These are phyloP conservation scores for Eubasilissa regina DNA, from an alignment of 1,140 invertebrate genomes.

Conservation along the genomic window DNA sequence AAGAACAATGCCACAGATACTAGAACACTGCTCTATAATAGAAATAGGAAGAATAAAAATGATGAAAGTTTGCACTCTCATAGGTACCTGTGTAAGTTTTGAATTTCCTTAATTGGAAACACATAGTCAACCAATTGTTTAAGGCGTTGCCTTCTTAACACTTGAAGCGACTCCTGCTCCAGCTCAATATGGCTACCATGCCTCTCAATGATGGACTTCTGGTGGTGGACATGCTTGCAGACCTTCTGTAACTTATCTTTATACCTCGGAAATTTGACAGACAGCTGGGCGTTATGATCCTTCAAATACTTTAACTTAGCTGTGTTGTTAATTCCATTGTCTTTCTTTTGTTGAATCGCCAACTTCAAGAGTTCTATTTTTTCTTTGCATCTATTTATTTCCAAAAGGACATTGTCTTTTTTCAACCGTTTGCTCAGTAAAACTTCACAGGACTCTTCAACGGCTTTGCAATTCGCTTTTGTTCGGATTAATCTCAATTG, in stretches of 20 bases:
- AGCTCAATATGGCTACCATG: conserved; percentile 72
- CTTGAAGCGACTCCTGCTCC: conserved; percentile 74
- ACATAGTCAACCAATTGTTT: conserved; percentile 83
- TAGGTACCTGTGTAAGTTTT: conserved; percentile 48
- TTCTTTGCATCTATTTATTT: conserved; percentile 78
- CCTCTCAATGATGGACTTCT: conserved; percentile 72
- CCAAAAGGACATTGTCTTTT: conserved; percentile 73
- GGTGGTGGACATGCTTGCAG: conserved; percentile 72
- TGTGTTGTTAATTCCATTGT: conserved; percentile 74
- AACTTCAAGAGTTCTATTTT: conserved; percentile 76
- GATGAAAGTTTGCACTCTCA: too few relatives aligned
- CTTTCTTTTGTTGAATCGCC: conserved; percentile 77
- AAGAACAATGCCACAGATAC: too few relatives aligned
- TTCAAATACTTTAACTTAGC: conserved; percentile 71
- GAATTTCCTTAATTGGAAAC: conserved; percentile 76
- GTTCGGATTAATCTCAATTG: conserved; percentile 74
- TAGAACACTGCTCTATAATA: too few relatives aligned
- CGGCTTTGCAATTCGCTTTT: conserved; percentile 73
- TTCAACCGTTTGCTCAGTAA: conserved; percentile 73
- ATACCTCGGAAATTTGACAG: conserved; percentile 74
- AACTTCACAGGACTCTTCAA: conserved; percentile 75
- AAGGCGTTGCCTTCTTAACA: conserved; percentile 75
- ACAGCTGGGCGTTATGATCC: conserved; percentile 73
- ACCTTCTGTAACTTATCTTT: conserved; percentile 77
- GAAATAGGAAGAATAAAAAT: too few relatives aligned